Evolutionary conservation across 1,140 invertebrate species (phyloP), one percentile per base, ranked within the genome.

Genomic region (Drosophila micromelanica): DNA sequence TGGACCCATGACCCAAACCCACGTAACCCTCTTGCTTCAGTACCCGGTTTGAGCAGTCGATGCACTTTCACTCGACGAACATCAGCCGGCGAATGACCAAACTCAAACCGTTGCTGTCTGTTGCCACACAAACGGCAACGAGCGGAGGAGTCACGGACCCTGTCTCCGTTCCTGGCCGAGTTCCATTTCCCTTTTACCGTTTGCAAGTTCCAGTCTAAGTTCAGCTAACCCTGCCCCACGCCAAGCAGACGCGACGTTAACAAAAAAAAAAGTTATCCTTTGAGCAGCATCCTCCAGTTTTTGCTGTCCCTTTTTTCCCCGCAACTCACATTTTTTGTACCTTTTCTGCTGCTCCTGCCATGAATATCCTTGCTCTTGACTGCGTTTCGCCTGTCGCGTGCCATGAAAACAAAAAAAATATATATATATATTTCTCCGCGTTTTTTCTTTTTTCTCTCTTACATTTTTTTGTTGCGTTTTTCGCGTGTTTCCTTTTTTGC

Each of bases 61-160:
- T 76, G 82, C 75, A 86, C 82, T 86, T 86, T 86, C 82, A 86
- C 82, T 86, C 82, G 78, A 65, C 63, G 57, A 67, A 68, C 56
- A 57, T 68, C 38, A 38, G 79, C 55, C 63, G 64, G 43, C 73
- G 61, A 78, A 76, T 78, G 78, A 73, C 74, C 69, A 67, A 59
- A 64, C 80, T 57, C 60, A 63, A 64, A 64, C 78, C 46, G 23
- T 51, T n/a, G 56, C 57, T 43, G 78, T 76, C 82, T 79, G 54
- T 54, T 72, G 69, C 63, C 61, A 68, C 68, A 61, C 62, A 43
- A 56, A 45, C 43, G 55, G 52, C 38, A 76, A 55, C 4, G 40
- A 45, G 56, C 48, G 15, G 27, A 51, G 27, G 20, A 51, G 23
- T 32, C 48, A 17, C 2, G 17, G 55, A 45, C 12, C 71, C 38